Conservation (phyloP, 2,113 vertebrate species). For the Notothenia rossii region DNA sequence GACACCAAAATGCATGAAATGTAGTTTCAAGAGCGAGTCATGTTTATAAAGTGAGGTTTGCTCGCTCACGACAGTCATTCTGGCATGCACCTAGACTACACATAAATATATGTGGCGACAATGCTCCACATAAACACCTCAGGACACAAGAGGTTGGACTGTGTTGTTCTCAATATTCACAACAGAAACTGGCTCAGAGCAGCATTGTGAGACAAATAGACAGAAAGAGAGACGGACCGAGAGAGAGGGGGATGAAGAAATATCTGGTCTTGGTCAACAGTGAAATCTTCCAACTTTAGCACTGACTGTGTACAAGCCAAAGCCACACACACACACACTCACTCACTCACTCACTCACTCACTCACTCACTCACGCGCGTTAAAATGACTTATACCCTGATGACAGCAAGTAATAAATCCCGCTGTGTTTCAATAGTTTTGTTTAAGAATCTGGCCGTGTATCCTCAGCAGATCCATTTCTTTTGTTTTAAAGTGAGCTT, state of each 20-base stretch:
- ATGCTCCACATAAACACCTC: conserved; percentile 47
- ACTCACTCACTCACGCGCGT: too few relatives aligned
- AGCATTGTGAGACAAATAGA: not conserved
- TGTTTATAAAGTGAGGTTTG: conserved; percentile 38
- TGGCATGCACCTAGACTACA: conserved; percentile 27
- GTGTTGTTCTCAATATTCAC: conserved; percentile 52
- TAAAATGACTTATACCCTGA: conserved; percentile 19
- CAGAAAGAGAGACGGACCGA: not conserved
- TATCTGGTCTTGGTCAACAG: conserved; percentile 14
- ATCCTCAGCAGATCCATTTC: conserved; percentile 86
- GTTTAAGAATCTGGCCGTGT: conserved; percentile 35
- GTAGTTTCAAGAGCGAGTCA: not conserved
- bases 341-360: too few relatives aligned
- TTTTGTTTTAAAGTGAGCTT: conserved; percentile 57
- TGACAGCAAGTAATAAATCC: conserved; percentile 60
- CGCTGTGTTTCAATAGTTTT: conserved; percentile 57
- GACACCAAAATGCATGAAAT: conserved; percentile 24
- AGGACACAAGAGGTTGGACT: conserved; percentile 16
- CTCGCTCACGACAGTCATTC: conserved; percentile 22
- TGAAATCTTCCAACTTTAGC: conserved; percentile 8
- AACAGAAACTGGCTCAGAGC: conserved; percentile 37
- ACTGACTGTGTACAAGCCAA: conserved; percentile 7
- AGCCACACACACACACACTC: conserved; percentile 15
- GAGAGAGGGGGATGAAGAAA: not conserved
- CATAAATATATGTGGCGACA: conserved; percentile 20